phyloP scores from a whole-genome alignment of 2,888 invertebrate species.

The Cephus runcator region DNA sequence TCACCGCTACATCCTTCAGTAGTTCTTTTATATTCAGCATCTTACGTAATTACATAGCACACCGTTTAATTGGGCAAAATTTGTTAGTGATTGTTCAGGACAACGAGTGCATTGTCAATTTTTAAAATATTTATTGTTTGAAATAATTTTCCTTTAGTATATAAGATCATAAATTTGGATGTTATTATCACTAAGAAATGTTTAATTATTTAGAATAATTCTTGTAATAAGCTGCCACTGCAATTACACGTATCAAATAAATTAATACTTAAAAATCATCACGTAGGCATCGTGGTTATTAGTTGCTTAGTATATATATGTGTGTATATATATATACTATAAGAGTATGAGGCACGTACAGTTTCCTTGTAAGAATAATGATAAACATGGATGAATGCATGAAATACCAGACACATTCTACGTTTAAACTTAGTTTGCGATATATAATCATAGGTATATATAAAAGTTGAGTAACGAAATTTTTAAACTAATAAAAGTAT shows the following conservation, averaged over 20 bases:
- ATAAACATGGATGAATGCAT: slow-evolving; percentile 36
- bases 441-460: slow-evolving; percentile 10
- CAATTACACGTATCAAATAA: slow-evolving; percentile 48
- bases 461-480: slow-evolving; percentile 23
- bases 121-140: slow-evolving; percentile 36
- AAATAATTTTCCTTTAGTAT: slow-evolving; percentile 36
- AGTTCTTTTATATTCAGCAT: too few species aligned
- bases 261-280: slow-evolving; percentile 43
- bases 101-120: slow-evolving; percentile 9
- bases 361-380: slow-evolving; percentile 31
- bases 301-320: slow-evolving; percentile 33
- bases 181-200: slow-evolving; percentile 37
- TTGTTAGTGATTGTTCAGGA: too few species aligned
- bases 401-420: slow-evolving; percentile 25
- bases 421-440: slow-evolving; percentile 11
- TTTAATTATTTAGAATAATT: slow-evolving; percentile 37
- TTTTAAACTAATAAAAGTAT: slow-evolving; percentile 33
- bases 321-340: slow-evolving; percentile 21
- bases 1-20: too few species aligned
- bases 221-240: slow-evolving; percentile 49
- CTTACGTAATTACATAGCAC: too few species aligned
- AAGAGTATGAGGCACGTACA: slow-evolving; percentile 46
- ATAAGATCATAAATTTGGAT: slow-evolving; percentile 39
- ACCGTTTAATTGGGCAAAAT: too few species aligned
- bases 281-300: slow-evolving; percentile 29